Conservation (phyloP, 2,113 vertebrate species). For the Stictonetta naevosa region DNA sequence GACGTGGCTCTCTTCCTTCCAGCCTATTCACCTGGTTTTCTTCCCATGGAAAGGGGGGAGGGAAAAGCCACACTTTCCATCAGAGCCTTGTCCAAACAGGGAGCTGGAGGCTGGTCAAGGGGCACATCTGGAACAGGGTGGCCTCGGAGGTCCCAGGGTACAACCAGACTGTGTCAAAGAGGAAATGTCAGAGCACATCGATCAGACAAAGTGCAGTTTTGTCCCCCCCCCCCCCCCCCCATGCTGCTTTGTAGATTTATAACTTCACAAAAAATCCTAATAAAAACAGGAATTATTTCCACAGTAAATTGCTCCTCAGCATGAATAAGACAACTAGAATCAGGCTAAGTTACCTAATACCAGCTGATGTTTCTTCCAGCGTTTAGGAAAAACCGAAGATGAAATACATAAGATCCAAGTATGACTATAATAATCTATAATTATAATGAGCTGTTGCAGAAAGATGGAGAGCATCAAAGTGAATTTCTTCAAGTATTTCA, state of each 20-base stretch:
- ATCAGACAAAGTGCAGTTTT: conserved; percentile 19
- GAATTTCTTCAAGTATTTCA: conserved; percentile 6
- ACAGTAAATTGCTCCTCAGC: neutral
- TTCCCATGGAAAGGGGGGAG: neutral
- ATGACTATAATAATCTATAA: neutral
- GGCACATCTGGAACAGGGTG: conserved; percentile 31
- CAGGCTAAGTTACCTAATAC: conserved; percentile 27
- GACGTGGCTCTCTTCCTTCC: neutral
- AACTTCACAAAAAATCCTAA: conserved; percentile 45
- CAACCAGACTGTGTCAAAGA: neutral
- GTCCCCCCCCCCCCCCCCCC: fast-evolving
- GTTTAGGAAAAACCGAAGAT: conserved; percentile 9
- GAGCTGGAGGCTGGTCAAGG: conserved; percentile 15
- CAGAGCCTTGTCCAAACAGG: neutral
- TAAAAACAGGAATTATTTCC: conserved; percentile 39
- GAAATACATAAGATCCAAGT: conserved; percentile 5
- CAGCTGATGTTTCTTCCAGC: conserved; percentile 22
- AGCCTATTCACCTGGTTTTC: neutral
- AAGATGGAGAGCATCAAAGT: neutral
- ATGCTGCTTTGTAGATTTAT: conserved; percentile 34
- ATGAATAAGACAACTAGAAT: conserved; percentile 5
- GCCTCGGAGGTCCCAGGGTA: neutral
- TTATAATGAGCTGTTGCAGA: neutral
- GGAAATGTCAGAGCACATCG: neutral
- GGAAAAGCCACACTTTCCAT: neutral